These are phyloP conservation scores for Creontiades dilutus DNA, from an alignment of 2,888 invertebrate species.

Conservation along the genomic window DNA sequence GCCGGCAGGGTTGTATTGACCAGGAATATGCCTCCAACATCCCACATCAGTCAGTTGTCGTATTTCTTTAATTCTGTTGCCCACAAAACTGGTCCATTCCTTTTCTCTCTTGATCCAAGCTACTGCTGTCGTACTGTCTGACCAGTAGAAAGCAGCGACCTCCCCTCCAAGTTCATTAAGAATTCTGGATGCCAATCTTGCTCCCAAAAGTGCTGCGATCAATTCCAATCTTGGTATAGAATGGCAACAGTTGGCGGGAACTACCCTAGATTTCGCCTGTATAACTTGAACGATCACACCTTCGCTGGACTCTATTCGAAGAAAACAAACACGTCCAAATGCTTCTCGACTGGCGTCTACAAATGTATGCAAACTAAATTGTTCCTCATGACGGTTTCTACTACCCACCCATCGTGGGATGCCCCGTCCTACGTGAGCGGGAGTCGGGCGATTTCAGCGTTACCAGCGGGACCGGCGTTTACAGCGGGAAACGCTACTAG, in stretches of 20 bases:
- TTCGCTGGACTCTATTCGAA: conserved; percentile 62
- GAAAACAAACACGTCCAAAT: conserved; percentile 69
- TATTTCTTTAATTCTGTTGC: conserved; percentile 76
- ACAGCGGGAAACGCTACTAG: too few species aligned
- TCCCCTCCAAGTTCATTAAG: not conserved
- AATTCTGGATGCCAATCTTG: not conserved
- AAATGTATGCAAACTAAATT: conserved; percentile 27
- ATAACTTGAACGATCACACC: conserved; percentile 64
- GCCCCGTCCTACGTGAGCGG: too few species aligned
- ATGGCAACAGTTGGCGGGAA: conserved; percentile 70
- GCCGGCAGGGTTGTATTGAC: conserved; percentile 75
- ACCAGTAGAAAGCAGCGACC: not conserved
- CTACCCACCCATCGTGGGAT: conserved; percentile 2
- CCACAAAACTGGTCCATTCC: conserved; percentile 76
- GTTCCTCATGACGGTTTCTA: conserved; percentile 6
- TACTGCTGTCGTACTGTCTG: conserved; percentile 76
- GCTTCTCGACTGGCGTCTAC: conserved; percentile 42
- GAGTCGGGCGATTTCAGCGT: too few species aligned
- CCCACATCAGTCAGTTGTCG: conserved; percentile 73
- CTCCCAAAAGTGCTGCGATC: conserved; percentile 74
- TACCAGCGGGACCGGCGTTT: too few species aligned
- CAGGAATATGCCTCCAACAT: conserved; percentile 75
- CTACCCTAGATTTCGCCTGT: conserved; percentile 73
- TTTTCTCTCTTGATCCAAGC: conserved; percentile 76
- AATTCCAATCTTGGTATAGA: conserved; percentile 75